phyloP scores from a whole-genome alignment of 1,140 invertebrate genomes.

The Magallana gigas region DNA sequence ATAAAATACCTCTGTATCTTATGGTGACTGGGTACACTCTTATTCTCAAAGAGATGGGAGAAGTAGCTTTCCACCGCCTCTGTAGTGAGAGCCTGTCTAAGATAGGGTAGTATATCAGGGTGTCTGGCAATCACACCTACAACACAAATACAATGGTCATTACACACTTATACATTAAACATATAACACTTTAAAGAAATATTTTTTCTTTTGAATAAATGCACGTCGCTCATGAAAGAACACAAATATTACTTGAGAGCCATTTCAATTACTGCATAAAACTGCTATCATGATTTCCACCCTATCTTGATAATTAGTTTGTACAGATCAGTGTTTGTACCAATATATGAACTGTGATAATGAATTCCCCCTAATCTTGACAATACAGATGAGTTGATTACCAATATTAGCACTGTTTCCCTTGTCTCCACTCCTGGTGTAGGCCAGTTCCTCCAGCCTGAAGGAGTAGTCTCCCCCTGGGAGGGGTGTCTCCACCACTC shows the following conservation, averaged over 20 bases:
- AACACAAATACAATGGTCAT: neutral
- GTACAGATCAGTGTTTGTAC: too few relatives aligned
- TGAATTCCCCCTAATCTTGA: too few relatives aligned
- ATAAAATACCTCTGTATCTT: constrained; percentile 52
- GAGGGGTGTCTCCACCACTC: constrained; percentile 40
- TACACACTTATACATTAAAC: too few relatives aligned
- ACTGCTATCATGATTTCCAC: too few relatives aligned
- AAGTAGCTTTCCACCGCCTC: constrained; percentile 79
- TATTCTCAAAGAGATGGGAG: constrained; percentile 77
- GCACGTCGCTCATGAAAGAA: too few relatives aligned
- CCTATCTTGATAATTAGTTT: too few relatives aligned
- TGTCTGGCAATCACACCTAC: constrained; percentile 80
- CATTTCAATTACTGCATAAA: too few relatives aligned
- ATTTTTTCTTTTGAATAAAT: too few relatives aligned
- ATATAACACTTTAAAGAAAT: too few relatives aligned
- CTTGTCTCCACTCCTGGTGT: constrained; percentile 82
- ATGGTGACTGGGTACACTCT: constrained; percentile 39
- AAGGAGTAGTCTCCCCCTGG: constrained; percentile 73
- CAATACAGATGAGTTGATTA: constrained; percentile 39
- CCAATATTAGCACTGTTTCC: constrained; percentile 81
- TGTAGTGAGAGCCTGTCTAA: constrained; percentile 77
- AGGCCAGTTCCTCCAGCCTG: constrained; percentile 80
- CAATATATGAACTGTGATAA: too few relatives aligned
- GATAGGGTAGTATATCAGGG: constrained; percentile 78
- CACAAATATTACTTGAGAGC: too few relatives aligned